A percentile compares a stretch with the other conserved stretches of the same genome.
These are phyloP conservation scores for Karalla daura DNA, from an alignment of 2,797 vertebrate genomes.

Conservation along the genomic window DNA sequence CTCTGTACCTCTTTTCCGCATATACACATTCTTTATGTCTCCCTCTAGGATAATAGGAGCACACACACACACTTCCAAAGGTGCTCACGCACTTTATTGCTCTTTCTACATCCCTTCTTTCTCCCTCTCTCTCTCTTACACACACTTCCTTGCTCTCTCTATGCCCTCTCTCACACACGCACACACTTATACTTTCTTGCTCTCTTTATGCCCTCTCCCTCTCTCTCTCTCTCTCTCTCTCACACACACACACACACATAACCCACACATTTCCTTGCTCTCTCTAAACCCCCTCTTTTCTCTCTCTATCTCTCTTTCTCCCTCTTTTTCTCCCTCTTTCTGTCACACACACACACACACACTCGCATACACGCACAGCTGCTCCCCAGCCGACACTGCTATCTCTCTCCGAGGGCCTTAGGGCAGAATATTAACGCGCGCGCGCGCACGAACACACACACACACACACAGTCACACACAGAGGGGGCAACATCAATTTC, in stretches of 20 bases:
- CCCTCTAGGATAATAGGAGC: background rate
- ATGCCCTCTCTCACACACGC: conserved; percentile 3
- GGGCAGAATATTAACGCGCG: conserved; percentile 74
- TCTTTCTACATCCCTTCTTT: conserved; percentile 4
- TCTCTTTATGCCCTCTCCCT: conserved; percentile 33
- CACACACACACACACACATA: background rate
- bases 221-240: background rate
- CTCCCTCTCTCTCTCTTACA: background rate
- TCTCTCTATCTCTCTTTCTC: background rate
- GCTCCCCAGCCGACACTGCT: conserved; percentile 60
- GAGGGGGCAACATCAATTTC: conserved; percentile 50
- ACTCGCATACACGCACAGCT: conserved; percentile 63
- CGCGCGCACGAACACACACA: conserved; percentile 13
- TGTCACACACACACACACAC: conserved; percentile 20
- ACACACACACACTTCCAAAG: conserved; percentile 1
- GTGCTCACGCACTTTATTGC: conserved; percentile 28
- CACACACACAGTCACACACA: conserved; percentile 4
- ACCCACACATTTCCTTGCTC: too few relatives aligned
- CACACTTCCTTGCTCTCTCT: conserved; percentile 6
- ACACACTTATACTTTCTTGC: conserved; percentile 10
- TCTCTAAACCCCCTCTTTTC: too few relatives aligned
- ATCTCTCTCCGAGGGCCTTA: conserved; percentile 52
- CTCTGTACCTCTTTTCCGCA: conserved; percentile 23
- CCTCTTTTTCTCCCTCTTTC: conserved; percentile 1
- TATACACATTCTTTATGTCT: conserved; percentile 27